phyloP scores from a whole-genome alignment of 2,888 invertebrate species.

The Drosophila conformis region DNA sequence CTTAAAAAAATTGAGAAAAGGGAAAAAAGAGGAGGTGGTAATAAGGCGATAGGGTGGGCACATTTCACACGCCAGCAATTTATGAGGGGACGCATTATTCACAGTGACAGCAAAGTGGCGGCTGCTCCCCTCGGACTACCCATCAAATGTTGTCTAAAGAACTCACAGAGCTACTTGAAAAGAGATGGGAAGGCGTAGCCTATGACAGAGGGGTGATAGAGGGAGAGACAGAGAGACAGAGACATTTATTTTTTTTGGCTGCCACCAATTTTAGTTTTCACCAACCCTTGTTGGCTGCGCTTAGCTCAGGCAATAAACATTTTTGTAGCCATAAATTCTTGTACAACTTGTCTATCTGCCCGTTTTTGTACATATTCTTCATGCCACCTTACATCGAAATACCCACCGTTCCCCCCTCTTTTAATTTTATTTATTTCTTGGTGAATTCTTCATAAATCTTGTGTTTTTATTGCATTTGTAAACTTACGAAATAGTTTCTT shows the following conservation, averaged over 20 bases:
- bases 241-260: background rate
- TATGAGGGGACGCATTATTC: conserved; percentile 63
- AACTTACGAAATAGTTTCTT: conserved; percentile 56
- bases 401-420: background rate
- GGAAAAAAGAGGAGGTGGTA: background rate
- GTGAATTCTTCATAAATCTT: conserved; percentile 76
- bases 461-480: conserved; percentile 75
- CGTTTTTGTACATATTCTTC: conserved; percentile 1
- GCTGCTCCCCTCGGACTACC: conserved; percentile 55
- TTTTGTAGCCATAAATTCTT: conserved; percentile 77
- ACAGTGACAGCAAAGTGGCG: conserved; percentile 61
- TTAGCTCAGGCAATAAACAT: conserved; percentile 73
- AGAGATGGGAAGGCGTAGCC: background rate
- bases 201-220: background rate
- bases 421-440: conserved; percentile 38
- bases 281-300: conserved; percentile 14
- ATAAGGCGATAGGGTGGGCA: background rate
- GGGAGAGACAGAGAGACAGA: background rate
- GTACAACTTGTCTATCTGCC: conserved; percentile 36
- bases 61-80: conserved; percentile 57
- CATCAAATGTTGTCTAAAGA: conserved; percentile 54
- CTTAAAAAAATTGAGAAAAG: background rate
- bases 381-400: background rate
- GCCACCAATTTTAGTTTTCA: conserved; percentile 17
- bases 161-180: conserved; percentile 25